Conservation (phyloP, 1,140 invertebrate genomes). For the Schlechtendalia chinensis region DNA sequence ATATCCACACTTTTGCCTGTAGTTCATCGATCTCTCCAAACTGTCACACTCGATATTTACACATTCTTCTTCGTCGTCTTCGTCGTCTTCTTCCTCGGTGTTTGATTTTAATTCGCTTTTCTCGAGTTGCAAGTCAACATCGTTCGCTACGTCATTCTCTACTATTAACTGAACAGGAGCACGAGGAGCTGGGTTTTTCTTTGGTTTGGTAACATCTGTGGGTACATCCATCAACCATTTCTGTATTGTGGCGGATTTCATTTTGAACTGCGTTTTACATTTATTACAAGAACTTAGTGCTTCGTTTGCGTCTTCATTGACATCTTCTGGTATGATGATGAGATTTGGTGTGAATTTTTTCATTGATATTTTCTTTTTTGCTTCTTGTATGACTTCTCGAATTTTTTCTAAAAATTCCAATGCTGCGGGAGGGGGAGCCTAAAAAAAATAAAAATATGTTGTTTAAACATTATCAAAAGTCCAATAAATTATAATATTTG, state of each 20-base stretch:
- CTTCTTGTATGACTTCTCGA: slow-evolving; percentile 80
- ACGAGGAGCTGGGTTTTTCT: slow-evolving; percentile 13
- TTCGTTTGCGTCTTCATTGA: slow-evolving; percentile 54
- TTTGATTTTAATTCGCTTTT: background rate
- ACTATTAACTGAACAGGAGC: background rate
- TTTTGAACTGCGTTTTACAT: slow-evolving; percentile 10
- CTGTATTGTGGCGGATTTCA: slow-evolving; percentile 35
- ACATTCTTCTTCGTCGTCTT: background rate
- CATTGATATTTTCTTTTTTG: slow-evolving; percentile 79
- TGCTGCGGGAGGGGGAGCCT: slow-evolving; percentile 81
- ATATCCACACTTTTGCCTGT: slow-evolving; percentile 55
- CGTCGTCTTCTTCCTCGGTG: background rate
- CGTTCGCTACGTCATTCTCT: background rate
- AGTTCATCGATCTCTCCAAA: slow-evolving; percentile 62
- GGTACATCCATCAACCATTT: slow-evolving; percentile 44
- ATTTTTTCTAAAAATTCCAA: slow-evolving; percentile 83
- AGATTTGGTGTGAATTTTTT: slow-evolving; percentile 78
- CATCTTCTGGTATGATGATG: slow-evolving; percentile 78
- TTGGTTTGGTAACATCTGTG: background rate
- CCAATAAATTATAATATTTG: too few species aligned
- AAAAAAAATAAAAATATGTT: slow-evolving; percentile 55
- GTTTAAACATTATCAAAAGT: background rate
- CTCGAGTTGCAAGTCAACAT: background rate
- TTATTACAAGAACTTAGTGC: slow-evolving; percentile 14
- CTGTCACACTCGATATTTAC: slow-evolving; percentile 66